Evolutionary conservation across 2,797 vertebrate genomes (phyloP), one percentile per base, ranked within the genome.

Genomic region (Poecilia gillii): DNA sequence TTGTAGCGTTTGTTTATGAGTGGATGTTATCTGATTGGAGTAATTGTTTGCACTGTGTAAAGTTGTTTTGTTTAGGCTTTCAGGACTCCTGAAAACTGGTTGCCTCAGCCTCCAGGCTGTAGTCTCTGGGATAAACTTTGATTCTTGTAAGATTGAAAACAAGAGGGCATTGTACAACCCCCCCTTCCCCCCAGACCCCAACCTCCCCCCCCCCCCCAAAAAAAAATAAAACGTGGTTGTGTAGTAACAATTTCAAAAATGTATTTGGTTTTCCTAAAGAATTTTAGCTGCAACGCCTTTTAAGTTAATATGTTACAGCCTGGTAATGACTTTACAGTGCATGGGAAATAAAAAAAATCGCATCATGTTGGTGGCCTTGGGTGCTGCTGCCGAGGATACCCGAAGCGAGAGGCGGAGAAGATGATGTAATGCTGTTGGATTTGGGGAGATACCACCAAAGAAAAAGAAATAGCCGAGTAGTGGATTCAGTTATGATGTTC

Each of bases 401-500:
- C 83, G 85, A 84, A 89, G 76, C 33, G 28, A 75, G 74, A 79
- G 74, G 81, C 70, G 82, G 83, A 85, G 74, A 64, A 81, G 33
- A 87, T 93, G 91, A 95, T 87, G 91, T 93, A 92, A 94, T 90
- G 82, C 86, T 81, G n/a, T 81, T 89, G 92, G 89, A 88, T 86
- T 81, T 84, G 71, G 47, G 81, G 85, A 79, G 84, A 90, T 90
- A 88, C 91, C 88, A 89, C 85, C 88, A 91, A 79, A 88, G 83
- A 88, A 78, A 84, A 47, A 74, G 75, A 83, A 81, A 80, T 85
- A 77, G 75, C 71, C 59, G 77, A 78, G 85, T 85, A 84, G 89
- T 82, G 83, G 87, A 85, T 89, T 90, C 72, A 83, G 80, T 88
- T 88, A 82, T 91, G 92, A 89, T 86, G 82, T 79, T 88, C 84